These are phyloP conservation scores for Drosophila paracracens DNA, from an alignment of 2,888 invertebrate genomes.

Conservation along the genomic window DNA sequence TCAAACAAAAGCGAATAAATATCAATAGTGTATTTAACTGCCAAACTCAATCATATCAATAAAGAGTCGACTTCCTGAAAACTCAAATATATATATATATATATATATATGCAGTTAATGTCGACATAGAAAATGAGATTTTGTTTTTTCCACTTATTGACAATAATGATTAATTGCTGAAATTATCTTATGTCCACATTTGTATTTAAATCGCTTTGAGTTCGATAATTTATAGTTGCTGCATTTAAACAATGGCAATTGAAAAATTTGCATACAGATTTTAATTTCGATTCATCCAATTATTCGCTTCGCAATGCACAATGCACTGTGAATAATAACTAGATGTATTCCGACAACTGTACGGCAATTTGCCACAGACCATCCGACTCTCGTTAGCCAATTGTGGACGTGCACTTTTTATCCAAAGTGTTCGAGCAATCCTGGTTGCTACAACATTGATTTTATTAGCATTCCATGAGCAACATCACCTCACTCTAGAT, in stretches of 20 bases:
- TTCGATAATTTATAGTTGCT: neutral
- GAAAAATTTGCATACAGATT: slow-evolving; percentile 1
- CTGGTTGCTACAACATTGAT: slow-evolving; percentile 21
- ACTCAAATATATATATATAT: neutral
- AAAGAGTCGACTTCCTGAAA: neutral
- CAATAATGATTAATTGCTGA: neutral
- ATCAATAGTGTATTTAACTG: neutral
- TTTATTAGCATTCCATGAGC: slow-evolving; percentile 26
- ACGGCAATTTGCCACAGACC: slow-evolving; percentile 33
- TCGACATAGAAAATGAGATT: neutral
- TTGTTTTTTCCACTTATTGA: neutral
- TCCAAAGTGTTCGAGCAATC: neutral
- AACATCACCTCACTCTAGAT: neutral
- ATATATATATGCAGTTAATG: neutral
- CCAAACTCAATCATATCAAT: neutral
- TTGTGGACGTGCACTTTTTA: slow-evolving; percentile 14
- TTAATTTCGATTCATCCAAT: slow-evolving; percentile 16
- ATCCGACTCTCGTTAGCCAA: slow-evolving; percentile 36
- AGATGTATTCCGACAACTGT: slow-evolving; percentile 13
- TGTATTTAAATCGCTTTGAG: neutral
- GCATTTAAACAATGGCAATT: slow-evolving; percentile 3
- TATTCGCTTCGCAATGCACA: slow-evolving; percentile 7
- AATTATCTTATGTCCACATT: neutral
- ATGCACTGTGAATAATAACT: slow-evolving; percentile 28
- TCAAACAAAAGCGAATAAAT: neutral